Evolutionary conservation across 2,797 vertebrate genomes (phyloP).

Genomic region (Rhodeus uyekii): DNA sequence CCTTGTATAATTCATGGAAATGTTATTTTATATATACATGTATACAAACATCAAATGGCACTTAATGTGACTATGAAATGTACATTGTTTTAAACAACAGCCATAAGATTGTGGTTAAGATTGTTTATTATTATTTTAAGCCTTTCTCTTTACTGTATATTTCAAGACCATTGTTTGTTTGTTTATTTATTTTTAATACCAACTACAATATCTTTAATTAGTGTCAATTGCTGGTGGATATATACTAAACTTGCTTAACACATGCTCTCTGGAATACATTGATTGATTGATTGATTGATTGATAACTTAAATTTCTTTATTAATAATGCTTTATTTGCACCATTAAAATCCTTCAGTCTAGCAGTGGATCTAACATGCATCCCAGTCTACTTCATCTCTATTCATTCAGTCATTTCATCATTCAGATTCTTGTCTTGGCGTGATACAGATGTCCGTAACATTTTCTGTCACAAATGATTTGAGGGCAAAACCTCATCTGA

Average conservation of each 20-base stretch:
- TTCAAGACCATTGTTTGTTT: background rate
- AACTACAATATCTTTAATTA: background rate
- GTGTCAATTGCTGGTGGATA: background rate
- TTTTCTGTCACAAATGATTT: conserved; percentile 31
- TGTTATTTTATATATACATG: too few relatives aligned
- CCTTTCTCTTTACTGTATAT: too few relatives aligned
- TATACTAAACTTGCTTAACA: background rate
- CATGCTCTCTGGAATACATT: too few relatives aligned
- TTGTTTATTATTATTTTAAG: background rate
- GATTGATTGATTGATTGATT: background rate
- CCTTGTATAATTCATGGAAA: too few relatives aligned
- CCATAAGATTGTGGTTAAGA: too few relatives aligned
- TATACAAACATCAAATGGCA: too few relatives aligned
- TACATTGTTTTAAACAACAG: too few relatives aligned
- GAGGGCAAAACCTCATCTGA: conserved; percentile 13
- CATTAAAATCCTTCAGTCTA: background rate
- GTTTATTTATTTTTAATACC: background rate
- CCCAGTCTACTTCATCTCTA: background rate
- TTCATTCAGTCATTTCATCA: background rate
- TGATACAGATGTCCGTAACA: conserved; percentile 4
- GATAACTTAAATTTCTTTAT: too few relatives aligned
- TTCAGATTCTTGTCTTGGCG: conserved; percentile 3
- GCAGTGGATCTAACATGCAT: background rate
- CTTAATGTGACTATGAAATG: too few relatives aligned
- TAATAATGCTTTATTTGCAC: background rate